These are phyloP conservation scores for Raja brachyura DNA, from an alignment of 2,113 vertebrate genomes.

Conservation along the genomic window DNA sequence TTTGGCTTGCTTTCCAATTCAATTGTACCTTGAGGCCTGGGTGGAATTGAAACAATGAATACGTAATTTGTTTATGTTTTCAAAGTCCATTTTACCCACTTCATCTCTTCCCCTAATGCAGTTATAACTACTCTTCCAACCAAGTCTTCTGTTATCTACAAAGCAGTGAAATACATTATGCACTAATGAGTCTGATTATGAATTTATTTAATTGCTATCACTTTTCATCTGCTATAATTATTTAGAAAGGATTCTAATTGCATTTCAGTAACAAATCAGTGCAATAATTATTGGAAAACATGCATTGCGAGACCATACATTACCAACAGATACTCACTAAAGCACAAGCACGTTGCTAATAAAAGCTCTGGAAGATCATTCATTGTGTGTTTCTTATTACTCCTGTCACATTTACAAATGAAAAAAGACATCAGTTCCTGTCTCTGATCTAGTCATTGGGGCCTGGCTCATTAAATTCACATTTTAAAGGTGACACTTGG, in stretches of 20 bases:
- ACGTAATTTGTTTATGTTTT: background rate
- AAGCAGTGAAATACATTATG: background rate
- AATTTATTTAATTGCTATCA: slow-evolving; percentile 33
- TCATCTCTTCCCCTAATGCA: slow-evolving; percentile 12
- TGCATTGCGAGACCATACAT: background rate
- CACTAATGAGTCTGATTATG: slow-evolving; percentile 21
- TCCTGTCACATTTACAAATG: slow-evolving; percentile 30
- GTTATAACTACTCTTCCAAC: background rate
- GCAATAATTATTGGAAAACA: slow-evolving; percentile 21
- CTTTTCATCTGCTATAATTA: slow-evolving; percentile 34
- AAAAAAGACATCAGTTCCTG: slow-evolving; percentile 27
- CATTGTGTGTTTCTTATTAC: background rate
- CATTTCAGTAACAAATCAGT: slow-evolving; percentile 4
- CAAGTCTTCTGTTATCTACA: background rate
- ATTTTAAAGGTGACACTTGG: slow-evolving; percentile 20
- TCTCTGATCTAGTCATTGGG: background rate
- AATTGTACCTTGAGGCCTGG: background rate
- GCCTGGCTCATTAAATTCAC: slow-evolving; percentile 6
- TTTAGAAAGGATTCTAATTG: background rate
- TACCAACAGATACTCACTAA: slow-evolving; percentile 16
- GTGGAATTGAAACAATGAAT: background rate
- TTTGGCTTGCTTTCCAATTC: background rate
- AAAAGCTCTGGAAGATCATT: slow-evolving; percentile 17
- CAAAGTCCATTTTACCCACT: background rate
- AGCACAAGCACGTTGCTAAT: slow-evolving; percentile 17